Conservation (phyloP, 2,888 invertebrate genomes). For the Apamea crenata region DNA sequence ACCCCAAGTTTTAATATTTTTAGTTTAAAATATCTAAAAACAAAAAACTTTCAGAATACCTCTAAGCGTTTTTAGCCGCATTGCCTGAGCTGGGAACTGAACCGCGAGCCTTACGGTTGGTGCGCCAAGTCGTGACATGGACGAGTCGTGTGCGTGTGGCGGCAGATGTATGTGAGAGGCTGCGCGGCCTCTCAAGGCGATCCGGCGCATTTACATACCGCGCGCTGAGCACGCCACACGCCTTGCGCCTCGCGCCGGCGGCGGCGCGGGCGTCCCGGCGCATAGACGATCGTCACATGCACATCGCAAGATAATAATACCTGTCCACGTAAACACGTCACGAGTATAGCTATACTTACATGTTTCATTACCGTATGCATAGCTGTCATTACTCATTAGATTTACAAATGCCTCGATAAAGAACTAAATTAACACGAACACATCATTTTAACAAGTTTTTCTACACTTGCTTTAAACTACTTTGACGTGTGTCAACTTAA, state of each 20-base stretch:
- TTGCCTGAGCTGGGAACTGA: constrained; percentile 6
- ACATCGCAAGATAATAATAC: constrained; percentile 28
- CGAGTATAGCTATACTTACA: constrained; percentile 10
- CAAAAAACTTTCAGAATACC: not conserved
- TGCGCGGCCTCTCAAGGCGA: constrained; percentile 68
- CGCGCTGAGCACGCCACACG: constrained; percentile 22
- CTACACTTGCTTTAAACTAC: not conserved
- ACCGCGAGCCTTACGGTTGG: constrained; percentile 1
- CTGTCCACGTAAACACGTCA: constrained; percentile 5
- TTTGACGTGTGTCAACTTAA: not conserved
- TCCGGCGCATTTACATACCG: constrained; percentile 66
- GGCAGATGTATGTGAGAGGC: constrained; percentile 44
- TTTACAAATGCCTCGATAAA: constrained; percentile 14
- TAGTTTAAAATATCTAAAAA: not conserved
- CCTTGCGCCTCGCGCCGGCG: not conserved
- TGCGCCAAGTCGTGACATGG: constrained; percentile 11
- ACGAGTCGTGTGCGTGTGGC: constrained; percentile 19
- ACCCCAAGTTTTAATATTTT: not conserved
- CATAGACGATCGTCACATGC: not conserved
- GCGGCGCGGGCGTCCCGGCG: not conserved
- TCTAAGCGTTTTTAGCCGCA: not conserved
- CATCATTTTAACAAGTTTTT: not conserved
- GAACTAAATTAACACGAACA: not conserved
- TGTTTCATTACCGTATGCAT: constrained; percentile 20
- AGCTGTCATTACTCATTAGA: constrained; percentile 36